These are phyloP conservation scores for Gila robusta DNA, from an alignment of 2,797 vertebrate genomes.

Conservation along the genomic window DNA sequence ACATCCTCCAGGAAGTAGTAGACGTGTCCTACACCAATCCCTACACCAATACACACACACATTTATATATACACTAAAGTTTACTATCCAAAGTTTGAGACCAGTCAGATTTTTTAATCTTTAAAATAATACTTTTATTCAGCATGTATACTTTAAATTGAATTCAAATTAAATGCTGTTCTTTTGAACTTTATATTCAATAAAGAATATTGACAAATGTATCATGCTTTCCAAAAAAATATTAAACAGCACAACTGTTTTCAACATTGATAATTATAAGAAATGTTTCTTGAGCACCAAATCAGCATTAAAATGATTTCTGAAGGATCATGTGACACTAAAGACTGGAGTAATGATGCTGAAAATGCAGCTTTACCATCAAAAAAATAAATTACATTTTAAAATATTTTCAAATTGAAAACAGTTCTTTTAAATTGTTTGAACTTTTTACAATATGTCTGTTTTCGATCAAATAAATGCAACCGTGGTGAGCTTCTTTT, in stretches of 20 bases:
- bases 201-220: not conserved
- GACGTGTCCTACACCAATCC: conserved; percentile 96
- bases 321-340: not conserved
- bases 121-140: no score
- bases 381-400: no score
- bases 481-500: no score
- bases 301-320: not conserved
- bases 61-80: not conserved
- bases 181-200: not conserved
- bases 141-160: no score
- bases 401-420: not conserved
- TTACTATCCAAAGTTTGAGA: no score
- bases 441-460: not conserved
- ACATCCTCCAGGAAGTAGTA: conserved; percentile 98
- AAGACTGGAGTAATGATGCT: no score
- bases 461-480: no score
- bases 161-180: not conserved
- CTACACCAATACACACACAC: conserved; percentile 67
- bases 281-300: not conserved
- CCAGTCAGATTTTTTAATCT: no score
- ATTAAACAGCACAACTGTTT: no score
- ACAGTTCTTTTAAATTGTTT: not conserved
- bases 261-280: no score
- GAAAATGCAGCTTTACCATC: no score
- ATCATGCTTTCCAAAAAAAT: no score